Base-by-base conservation (phyloP, 2,797 vertebrate species). In the Manis pentadactyla region DNA sequence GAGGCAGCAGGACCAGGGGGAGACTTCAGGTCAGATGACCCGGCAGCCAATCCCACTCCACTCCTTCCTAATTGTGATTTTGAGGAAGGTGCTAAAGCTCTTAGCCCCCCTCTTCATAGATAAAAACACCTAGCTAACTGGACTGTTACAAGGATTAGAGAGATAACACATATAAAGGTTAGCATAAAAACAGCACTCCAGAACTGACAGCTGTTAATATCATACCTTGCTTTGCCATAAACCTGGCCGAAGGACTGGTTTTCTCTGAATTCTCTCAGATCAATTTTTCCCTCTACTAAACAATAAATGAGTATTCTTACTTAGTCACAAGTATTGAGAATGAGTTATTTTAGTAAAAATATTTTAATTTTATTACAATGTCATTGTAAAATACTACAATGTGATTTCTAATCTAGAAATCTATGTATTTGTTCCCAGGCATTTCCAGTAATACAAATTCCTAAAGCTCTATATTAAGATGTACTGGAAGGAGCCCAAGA, bases 261-360 rank as follows among this genome's bases (percentile, higher is more conserved):
- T 66, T 37, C 31, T 64, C 42, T 83, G 90, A 90, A 69, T 87
- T 59, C 27, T 81, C 57, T 83, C 73, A 8, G 64, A 61, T 87
- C 18, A 19, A n/a, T 29, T 91, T 88, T 69, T 78, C 29, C 75
- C 75, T 37, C 27, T 92, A 61, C 34, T 87, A 77, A 69, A 59
- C 29, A 71, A 18, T 66, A 66, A 78, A 23, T 34, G 79, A 13
- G 7, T 31, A 53, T 11, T 84, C 42, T 91, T 55, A 46, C 51
- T 88, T 59, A 92, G 29, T 63, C 37, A 46, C 17, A 57, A 29
- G 10, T 59, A 63, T 73, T 69, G 57, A 83, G 53, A 51, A 82
- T 53, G 2, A 27, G n/a, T 74, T 84, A 88, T 78, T 95, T 92
- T 77, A 91, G 21, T 79, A 83, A 88, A 85, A 55, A n/a, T 23